Evolutionary conservation across 2,888 invertebrate genomes (phyloP), one percentile per base, ranked within the genome.

Genomic region (Eristalis pertinax): DNA sequence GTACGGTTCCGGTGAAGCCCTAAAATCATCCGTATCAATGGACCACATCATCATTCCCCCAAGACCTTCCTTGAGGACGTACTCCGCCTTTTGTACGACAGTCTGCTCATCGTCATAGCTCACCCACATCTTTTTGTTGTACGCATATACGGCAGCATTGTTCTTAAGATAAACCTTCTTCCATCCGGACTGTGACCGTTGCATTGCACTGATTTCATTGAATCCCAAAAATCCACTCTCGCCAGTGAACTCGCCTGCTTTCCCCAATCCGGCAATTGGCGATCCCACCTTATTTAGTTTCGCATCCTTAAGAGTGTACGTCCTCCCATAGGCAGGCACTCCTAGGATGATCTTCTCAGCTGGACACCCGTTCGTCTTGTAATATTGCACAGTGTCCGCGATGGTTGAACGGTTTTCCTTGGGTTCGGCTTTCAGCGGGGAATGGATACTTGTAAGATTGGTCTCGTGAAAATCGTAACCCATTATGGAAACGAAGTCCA

Each of bases 21-120:
- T 83, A 89, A 94, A 94, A 89, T 94, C 94, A 89, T 94, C 94
- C 1, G 94, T 94, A 88, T 94, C 94, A 41, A 94, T 90, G 0
- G 94, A 93, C 94, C 94, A 94, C 26, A 94, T 90, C 94, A 94
- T 94, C 10, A 93, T 91, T 1, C 94, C 94, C 15, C 92, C 94
- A n/a, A 94, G 89, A 0, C 91, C 90, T 58, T 91, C 85, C 0
- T 91, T 89, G 32, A 92, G 60, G 0, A 92, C 93, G 84, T 91
- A 93, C 50, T 92, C 72, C 1, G 92, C 90, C 91, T 93, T 94
- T 19, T 89, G 81, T 43, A 77, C 80, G 15, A 93, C 89, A 22
- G 93, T 93, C 15, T 90, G 89, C 0, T 88, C 89, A 85, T 92
- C 91, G 78, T 94, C 94, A 88, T 93, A 94, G 26, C 93, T 92